Percentiles rank a stretch among this genome's conserved stretches.
Conservation (phyloP, 2,797 vertebrate species). For the Darevskia nairensis region DNA sequence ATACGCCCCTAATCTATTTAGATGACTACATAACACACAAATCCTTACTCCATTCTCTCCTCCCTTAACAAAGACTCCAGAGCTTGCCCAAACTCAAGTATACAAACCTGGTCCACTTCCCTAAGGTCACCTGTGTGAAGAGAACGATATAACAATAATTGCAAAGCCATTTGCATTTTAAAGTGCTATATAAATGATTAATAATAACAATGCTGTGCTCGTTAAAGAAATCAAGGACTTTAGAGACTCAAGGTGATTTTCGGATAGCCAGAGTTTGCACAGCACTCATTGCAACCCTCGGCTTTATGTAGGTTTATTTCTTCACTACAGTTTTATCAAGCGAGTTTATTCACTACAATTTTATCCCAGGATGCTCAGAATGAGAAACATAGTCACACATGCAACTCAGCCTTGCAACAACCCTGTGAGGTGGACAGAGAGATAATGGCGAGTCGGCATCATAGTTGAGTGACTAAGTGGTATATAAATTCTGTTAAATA, state of each 20-base stretch:
- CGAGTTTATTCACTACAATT: neutral
- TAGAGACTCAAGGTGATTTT: conserved; percentile 28
- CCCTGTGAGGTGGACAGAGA: too few species aligned
- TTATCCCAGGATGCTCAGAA: neutral
- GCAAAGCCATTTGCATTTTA: conserved; percentile 33
- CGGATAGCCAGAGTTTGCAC: neutral
- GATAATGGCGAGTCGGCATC: too few species aligned
- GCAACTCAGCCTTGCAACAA: too few species aligned
- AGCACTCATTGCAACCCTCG: neutral
- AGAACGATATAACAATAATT: conserved; percentile 13
- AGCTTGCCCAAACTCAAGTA: neutral
- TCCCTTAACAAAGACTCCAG: neutral
- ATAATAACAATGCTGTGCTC: conserved; percentile 17
- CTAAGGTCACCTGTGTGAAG: conserved; percentile 6
- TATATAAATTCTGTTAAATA: too few species aligned
- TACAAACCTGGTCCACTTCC: neutral
- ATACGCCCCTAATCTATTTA: neutral
- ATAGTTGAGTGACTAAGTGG: too few species aligned
- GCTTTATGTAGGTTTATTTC: neutral
- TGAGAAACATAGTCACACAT: neutral
- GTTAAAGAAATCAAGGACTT: conserved; percentile 15
- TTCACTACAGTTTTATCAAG: neutral
- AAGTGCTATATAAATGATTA: conserved; percentile 32
- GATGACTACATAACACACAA: neutral
- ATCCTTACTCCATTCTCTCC: neutral